Base-by-base conservation (phyloP, 1,140 invertebrate species). In the Drosophila burlai region DNA sequence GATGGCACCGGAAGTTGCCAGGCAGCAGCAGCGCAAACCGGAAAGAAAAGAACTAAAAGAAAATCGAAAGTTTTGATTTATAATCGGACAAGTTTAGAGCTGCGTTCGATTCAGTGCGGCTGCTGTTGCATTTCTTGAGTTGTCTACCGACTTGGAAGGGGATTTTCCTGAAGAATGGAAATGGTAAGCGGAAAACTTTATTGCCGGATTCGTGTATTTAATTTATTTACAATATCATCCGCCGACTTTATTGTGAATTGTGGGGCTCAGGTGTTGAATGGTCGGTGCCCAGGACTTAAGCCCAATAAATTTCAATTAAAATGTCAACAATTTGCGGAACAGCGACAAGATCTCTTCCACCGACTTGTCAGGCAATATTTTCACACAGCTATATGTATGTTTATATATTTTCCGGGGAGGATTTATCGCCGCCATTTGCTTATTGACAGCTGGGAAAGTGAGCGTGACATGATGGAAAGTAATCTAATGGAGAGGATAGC, bases 31-130 rank as follows among this genome's bases (percentile, higher is more conserved):
- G 24, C 15, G 40, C 40, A 47, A 80, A 46, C 62, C 50, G 78
- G 57, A 64, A 62, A 58, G 34, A 58, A 72, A 59, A 46, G 31
- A 62, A 47, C 24, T 49, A 36, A 71, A 66, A 71, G 73, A 87
- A 87, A 83, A 77, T 83, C 66, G 72, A 89, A 87, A 83, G 84
- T 87, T 87, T 83, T 87, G 76, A 89, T 83, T 83, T 87, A 80
- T 80, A 87, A 80, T 71, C 83, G 82, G 34, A 75, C 72, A 86
- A 85, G 61, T 82, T 85, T 86, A 61, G 52, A 84, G 78, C 74
- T 85, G 67, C 73, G 71, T 66, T 84, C 77, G 52, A 73, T 72
- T 72, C 73, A 72, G 72, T 38, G 15, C 34, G 4, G 18, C 50
- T 40, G 45, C 68, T 42, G 54, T 55, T 66, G 59, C 50, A 78